Conservation (phyloP, 2,797 vertebrate species). For the Liparis tanakae region DNA sequence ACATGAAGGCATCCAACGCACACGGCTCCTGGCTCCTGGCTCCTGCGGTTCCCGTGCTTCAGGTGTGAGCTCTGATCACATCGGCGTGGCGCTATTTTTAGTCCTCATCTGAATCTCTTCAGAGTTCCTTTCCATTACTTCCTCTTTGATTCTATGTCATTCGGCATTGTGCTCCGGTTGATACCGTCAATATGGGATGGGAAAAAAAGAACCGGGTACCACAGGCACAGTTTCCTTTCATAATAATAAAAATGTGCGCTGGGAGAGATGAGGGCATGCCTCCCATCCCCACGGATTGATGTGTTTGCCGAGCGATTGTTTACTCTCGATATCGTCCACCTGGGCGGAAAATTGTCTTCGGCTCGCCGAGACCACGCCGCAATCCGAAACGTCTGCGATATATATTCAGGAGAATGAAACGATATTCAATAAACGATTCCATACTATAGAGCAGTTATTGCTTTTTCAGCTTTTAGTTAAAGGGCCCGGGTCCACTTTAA, state of each 20-base stretch:
- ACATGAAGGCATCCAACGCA: slow-evolving; percentile 41
- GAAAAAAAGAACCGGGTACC: background rate
- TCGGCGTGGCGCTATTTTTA: slow-evolving; percentile 19
- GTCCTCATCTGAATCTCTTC: slow-evolving; percentile 22
- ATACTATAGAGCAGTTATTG: background rate
- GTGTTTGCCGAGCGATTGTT: slow-evolving; percentile 22
- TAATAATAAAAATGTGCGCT: slow-evolving; percentile 3
- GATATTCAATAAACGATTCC: background rate
- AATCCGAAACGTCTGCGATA: background rate
- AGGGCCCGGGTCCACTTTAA: slow-evolving; percentile 5
- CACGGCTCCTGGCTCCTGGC: no score
- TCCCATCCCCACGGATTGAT: slow-evolving; percentile 12
- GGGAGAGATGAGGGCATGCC: background rate
- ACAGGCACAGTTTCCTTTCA: slow-evolving; percentile 17
- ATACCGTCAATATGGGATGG: background rate
- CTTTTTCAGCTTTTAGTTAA: background rate
- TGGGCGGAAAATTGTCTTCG: slow-evolving; percentile 28
- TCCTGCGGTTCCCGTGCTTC: slow-evolving; percentile 25
- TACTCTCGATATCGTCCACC: slow-evolving; percentile 19
- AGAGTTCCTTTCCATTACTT: slow-evolving; percentile 33
- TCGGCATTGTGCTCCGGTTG: background rate
- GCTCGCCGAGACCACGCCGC: background rate
- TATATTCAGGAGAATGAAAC: slow-evolving; percentile 5
- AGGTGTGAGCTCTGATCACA: slow-evolving; percentile 7
- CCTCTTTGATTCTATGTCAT: slow-evolving; percentile 28